Evolutionary conservation across 2,113 vertebrate genomes (phyloP).

Genomic region (Pseudopipra pipra): DNA sequence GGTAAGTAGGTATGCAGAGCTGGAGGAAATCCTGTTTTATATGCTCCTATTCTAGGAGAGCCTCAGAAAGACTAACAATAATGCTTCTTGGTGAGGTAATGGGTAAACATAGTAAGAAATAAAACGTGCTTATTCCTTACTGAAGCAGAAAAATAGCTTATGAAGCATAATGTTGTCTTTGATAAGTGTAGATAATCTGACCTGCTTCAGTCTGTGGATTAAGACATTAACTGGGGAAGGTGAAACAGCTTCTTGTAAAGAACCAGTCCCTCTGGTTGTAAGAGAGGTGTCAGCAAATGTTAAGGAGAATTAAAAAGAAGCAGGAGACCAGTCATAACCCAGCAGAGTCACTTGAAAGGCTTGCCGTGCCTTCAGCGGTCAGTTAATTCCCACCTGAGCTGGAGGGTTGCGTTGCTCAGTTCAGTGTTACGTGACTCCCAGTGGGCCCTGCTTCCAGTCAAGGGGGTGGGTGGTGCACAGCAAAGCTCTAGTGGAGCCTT

Average conservation of each 20-base stretch:
- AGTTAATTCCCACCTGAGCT: background rate
- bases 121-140: background rate
- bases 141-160: slow-evolving; percentile 54
- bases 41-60: slow-evolving; percentile 12
- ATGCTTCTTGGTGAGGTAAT: slow-evolving; percentile 45
- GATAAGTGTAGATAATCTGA: slow-evolving; percentile 42
- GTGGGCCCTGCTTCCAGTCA: fast-evolving
- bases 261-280: slow-evolving; percentile 45
- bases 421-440: fast-evolving
- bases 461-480: background rate
- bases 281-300: slow-evolving; percentile 27
- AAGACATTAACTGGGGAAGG: background rate
- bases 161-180: slow-evolving; percentile 18
- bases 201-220: slow-evolving; percentile 2
- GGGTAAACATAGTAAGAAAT: slow-evolving; percentile 37
- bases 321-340: background rate
- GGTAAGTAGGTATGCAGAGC: slow-evolving; percentile 52
- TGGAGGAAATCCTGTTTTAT: slow-evolving; percentile 66
- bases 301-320: background rate
- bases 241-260: background rate
- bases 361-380: background rate
- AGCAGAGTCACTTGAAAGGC: background rate
- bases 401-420: background rate
- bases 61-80: slow-evolving; percentile 44
- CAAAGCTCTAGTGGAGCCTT: background rate